phyloP scores from a whole-genome alignment of 2,797 vertebrate genomes.

The Okamejei kenojei region DNA sequence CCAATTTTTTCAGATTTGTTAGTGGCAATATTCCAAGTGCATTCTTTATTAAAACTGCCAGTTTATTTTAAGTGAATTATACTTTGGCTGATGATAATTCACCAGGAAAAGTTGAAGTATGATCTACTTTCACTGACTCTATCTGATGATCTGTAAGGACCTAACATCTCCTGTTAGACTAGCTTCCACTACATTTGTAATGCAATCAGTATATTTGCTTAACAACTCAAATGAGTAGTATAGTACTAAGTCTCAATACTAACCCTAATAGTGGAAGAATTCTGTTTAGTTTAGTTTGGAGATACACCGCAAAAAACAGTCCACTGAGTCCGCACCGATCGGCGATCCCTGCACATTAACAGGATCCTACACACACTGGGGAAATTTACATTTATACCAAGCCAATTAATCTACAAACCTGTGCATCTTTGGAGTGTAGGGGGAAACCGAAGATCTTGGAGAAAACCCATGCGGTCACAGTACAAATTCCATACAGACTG shows the following conservation, averaged over 20 bases:
- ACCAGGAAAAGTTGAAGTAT: neutral
- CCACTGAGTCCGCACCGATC: no score
- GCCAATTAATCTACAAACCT: no score
- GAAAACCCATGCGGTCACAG: no score
- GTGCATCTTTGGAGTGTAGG: no score
- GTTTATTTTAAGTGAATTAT: neutral
- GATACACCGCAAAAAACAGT: no score
- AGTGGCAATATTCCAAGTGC: neutral
- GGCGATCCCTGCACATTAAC: no score
- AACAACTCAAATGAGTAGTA: neutral
- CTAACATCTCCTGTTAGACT: neutral
- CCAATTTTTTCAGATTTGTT: neutral
- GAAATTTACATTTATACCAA: no score
- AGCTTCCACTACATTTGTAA: neutral
- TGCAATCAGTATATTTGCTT: neutral
- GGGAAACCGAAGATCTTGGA: no score
- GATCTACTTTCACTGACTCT: neutral
- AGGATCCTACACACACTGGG: no score
- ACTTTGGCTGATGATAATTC: neutral
- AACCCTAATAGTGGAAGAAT: neutral
- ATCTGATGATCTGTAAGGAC: neutral
- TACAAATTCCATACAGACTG: no score
- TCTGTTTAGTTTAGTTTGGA: no score
- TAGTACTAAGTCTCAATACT: neutral
- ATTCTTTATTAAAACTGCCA: neutral